Percentiles rank a stretch among this genome's conserved stretches.
phyloP scores from a whole-genome alignment of 2,797 vertebrate genomes.

The Tangara arthus region DNA sequence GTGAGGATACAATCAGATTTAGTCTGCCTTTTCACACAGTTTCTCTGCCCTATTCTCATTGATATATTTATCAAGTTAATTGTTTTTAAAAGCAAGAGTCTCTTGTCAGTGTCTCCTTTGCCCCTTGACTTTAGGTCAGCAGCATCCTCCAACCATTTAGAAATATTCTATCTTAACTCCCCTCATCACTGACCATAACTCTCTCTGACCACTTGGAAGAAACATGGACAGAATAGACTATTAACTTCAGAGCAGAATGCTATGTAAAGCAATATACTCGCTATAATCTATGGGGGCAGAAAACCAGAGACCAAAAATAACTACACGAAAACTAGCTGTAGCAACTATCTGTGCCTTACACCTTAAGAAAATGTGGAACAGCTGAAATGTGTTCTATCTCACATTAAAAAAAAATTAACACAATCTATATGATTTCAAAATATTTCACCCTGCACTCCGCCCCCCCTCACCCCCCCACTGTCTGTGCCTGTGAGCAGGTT shows the following conservation, averaged over 20 bases:
- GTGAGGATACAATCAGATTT: neutral
- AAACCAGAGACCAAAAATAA: constrained; percentile 57
- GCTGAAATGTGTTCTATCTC: neutral
- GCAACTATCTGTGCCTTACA: neutral
- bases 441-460: neutral
- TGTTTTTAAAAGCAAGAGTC: constrained; percentile 10
- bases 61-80: neutral
- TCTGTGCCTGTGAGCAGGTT: neutral
- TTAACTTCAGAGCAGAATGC: neutral
- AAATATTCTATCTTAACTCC: neutral
- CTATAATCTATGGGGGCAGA: neutral
- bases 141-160: neutral
- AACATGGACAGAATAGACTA: neutral
- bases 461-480: fast-evolving
- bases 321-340: neutral
- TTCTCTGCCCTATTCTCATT: neutral
- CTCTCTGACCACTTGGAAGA: constrained; percentile 8
- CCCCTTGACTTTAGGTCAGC: neutral
- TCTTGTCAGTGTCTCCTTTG: neutral
- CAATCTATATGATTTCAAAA: neutral
- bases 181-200: neutral
- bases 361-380: neutral
- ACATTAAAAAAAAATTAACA: neutral
- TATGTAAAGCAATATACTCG: neutral
- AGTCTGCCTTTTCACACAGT: constrained; percentile 11